These are phyloP conservation scores for Cyclura pinguis DNA, from an alignment of 2,797 vertebrate genomes.

Conservation along the genomic window DNA sequence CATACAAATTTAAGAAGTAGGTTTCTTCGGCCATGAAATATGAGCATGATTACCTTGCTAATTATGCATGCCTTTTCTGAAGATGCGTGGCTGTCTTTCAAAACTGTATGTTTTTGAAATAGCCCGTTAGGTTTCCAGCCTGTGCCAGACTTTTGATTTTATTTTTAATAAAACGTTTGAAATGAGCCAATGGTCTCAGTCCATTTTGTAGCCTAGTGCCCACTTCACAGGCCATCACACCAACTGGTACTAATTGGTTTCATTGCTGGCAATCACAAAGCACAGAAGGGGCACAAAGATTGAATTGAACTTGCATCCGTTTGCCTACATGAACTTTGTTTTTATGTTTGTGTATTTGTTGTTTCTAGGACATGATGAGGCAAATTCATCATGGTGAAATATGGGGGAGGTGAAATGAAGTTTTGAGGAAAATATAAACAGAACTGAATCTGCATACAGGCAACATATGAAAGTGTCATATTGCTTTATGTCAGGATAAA, in stretches of 20 bases:
- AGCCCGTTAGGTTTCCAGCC: not conserved
- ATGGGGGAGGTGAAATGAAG: not conserved
- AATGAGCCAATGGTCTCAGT: constrained; percentile 12
- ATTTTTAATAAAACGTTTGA: constrained; percentile 24
- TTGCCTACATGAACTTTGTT: not conserved
- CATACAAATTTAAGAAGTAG: not conserved
- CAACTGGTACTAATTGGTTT: constrained; percentile 24
- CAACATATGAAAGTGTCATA: not conserved
- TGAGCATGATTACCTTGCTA: not conserved
- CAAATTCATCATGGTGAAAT: not conserved
- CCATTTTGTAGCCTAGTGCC: constrained; percentile 1
- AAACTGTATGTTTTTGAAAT: constrained; percentile 14
- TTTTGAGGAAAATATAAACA: not conserved
- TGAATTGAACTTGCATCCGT: constrained; percentile 26
- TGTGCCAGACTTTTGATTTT: constrained; percentile 22
- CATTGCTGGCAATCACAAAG: constrained; percentile 34
- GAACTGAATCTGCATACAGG: not conserved
- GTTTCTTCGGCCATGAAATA: not conserved
- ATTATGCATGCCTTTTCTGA: not conserved
- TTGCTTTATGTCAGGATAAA: not conserved
- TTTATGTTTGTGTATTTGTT: not conserved
- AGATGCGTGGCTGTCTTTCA: constrained; percentile 10
- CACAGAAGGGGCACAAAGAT: constrained; percentile 17
- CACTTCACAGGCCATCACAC: constrained; percentile 16
- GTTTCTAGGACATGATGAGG: not conserved